Evolutionary conservation across 2,113 vertebrate genomes (phyloP).

Genomic region (Hyperopisus bebe): DNA sequence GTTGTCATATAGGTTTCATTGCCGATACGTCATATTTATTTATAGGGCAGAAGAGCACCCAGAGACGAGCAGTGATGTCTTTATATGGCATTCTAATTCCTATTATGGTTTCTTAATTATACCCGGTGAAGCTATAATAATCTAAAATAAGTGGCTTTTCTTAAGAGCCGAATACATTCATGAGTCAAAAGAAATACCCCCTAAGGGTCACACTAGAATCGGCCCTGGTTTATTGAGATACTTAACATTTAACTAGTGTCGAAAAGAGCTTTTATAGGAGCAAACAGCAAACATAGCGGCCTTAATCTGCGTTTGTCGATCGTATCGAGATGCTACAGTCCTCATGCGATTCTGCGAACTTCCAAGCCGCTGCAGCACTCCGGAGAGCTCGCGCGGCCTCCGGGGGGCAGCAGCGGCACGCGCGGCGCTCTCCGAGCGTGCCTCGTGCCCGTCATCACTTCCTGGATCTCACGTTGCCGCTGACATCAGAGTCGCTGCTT

Average conservation of each 20-base stretch:
- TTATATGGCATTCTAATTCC: background rate
- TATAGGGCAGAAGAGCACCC: background rate
- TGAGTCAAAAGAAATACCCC: background rate
- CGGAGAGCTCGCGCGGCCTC: background rate
- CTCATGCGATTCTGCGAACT: background rate
- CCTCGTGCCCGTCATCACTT: slow-evolving; percentile 10
- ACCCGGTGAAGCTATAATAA: background rate
- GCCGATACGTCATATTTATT: background rate
- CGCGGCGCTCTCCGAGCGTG: background rate
- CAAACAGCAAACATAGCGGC: background rate
- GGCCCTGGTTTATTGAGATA: background rate
- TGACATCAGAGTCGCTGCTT: slow-evolving; percentile 20
- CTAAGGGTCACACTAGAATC: background rate
- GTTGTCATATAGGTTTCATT: background rate
- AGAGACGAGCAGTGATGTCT: background rate
- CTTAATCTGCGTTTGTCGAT: background rate
- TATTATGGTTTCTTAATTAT: background rate
- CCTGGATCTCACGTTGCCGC: slow-evolving; percentile 20
- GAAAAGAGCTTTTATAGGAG: background rate
- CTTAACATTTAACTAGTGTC: background rate
- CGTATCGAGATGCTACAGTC: background rate
- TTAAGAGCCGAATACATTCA: background rate
- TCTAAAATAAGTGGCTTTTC: background rate
- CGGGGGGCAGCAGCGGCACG: slow-evolving; percentile 15
- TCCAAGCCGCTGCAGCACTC: background rate